Conservation (phyloP, 2,113 vertebrate species). For the Psittacus erithacus region DNA sequence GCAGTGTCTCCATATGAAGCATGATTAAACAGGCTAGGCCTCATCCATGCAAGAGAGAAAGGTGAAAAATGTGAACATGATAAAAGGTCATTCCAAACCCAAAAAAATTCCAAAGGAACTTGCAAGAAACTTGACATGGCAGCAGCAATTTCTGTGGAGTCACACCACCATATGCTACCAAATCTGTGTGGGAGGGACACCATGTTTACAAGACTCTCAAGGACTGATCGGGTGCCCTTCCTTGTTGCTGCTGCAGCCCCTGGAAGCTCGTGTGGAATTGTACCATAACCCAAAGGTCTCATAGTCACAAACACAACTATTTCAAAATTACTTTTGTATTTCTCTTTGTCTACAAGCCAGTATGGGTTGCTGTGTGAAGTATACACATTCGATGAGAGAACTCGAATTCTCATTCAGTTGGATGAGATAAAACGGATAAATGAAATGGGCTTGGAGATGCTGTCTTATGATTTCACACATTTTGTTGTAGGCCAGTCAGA, state of each 20-base stretch:
- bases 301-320: background rate
- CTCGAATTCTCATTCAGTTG: background rate
- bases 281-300: background rate
- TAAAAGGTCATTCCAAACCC: background rate
- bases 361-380: background rate
- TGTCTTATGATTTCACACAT: background rate
- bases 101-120: background rate
- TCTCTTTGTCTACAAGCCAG: background rate
- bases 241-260: background rate
- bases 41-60: background rate
- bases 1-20: background rate
- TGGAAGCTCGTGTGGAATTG: fast-evolving
- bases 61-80: background rate
- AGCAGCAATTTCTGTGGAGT: background rate
- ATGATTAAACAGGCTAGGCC: background rate
- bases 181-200: background rate
- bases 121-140: background rate
- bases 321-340: background rate
- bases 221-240: fast-evolving
- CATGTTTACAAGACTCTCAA: fast-evolving
- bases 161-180: background rate
- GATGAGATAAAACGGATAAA: background rate
- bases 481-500: background rate
- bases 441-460: background rate
- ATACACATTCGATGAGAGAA: background rate